Evolutionary conservation across 2,113 vertebrate species (phyloP), one percentile per base, ranked within the genome.

Genomic region (Equus przewalskii): DNA sequence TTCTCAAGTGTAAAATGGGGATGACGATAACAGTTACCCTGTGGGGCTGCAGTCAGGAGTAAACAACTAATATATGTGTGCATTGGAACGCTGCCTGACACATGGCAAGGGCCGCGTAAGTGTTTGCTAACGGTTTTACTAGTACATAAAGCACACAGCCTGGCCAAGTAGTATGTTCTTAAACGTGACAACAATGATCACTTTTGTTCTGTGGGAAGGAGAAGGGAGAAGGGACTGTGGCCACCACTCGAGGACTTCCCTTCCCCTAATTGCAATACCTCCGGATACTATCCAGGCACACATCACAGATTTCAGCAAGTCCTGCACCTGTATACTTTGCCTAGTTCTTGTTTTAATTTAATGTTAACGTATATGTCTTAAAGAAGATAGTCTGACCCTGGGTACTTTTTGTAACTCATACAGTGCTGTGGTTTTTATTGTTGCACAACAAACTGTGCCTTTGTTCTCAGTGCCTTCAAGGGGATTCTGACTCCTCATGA

Each of bases 41-140:
- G 18, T 12, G 44, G 44, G n/a, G 30, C 8, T 41, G 36, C 2
- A 28, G n/a, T 30, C 46, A 56, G 51, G 81, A 62, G n/a, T 24
- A 73, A 81, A 41, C 60, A 69, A 36, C 24, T 69, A 30, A 18
- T 24, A 19, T 2, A 11, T 13, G 65, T 54, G 51, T 54, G 51
- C 15, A 54, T 54, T 54, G 30, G 78, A 84, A 91, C 1, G 19
- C 24, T 62, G 51, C 44, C 62, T 33, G 65, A 26, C 65, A 83
- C 10, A 1, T 2, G 9, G 51, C 15, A 64, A 72, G 33, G 54
- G n/a, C 2, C 21, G 26, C 26, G 0, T 1, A 11, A 51, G 7
- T 28, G 60, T 7, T 76, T 49, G 72, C 6, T 44, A 62, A 16
- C 30, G 54, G 56, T 7, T 28, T n/a, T 36, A 54, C 49, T 64